Evolutionary conservation across 64 coral and sea anemone genomes (phyloP), one percentile per base, ranked within the genome.

Genomic region (Montipora sp.): DNA sequence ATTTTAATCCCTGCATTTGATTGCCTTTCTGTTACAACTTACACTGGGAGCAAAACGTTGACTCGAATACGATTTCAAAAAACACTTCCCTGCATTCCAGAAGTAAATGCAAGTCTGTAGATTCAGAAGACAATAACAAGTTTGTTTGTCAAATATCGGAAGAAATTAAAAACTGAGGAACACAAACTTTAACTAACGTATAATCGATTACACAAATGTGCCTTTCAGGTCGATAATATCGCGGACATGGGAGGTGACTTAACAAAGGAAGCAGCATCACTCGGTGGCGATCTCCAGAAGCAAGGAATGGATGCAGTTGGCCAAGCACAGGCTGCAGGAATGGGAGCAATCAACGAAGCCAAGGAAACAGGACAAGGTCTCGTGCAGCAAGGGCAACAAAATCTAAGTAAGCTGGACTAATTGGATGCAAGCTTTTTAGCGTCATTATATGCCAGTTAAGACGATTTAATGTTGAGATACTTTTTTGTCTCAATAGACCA

Each of bases 291-390:
- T 10, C 65, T 87, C 20, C 83, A 95, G 68, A 70, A 83, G 15
- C 75, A 59, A 47, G 93, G 93, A 13, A 91, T 91, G 93, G 48
- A 60, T 45, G 88, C 88, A 36, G 88, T 90, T 19, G 81, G 90
- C 5, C 80, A 95, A 63, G 88, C 89, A 1, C 90, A 95, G 36
- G 47, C 59, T 22, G 88, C 75, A 45, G 89, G 88, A 46, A 91
- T 90, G 93, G 87, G 80, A 11, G 93, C 93, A 27, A 7, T 94
- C 10, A 69, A 89, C 16, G 70, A 90, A 43, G 87, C 75, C 1
- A 84, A 58, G 61, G 49, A 94, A 43, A 74, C 87, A 49, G 93
- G 93, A 10, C 74, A 87, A 80, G 91, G 91, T 24, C 82, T 85
- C 22, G 51, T 80, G 18, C 82, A 84, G 15, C 82, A 84, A 70